A percentile compares a stretch with the other conserved stretches of the same genome.
phyloP scores from a whole-genome alignment of 2,888 invertebrate genomes.

The Chrysolina haemoptera region DNA sequence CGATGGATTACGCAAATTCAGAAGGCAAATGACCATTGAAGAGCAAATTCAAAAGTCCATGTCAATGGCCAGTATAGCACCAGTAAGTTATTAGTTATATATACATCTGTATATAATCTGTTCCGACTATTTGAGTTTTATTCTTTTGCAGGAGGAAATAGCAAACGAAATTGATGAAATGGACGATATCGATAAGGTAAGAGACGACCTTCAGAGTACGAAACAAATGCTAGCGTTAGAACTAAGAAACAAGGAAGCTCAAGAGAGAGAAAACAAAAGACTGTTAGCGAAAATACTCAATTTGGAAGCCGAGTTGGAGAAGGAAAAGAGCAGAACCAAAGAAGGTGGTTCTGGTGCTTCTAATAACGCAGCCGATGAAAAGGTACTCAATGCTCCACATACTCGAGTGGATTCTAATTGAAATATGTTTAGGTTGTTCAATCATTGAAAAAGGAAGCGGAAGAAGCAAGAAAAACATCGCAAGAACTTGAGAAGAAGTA shows the following conservation, averaged over 20 bases:
- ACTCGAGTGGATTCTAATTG: not conserved
- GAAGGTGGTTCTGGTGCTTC: conserved; percentile 49
- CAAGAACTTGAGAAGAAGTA: conserved; percentile 88
- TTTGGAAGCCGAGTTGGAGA: conserved; percentile 85
- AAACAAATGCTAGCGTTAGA: conserved; percentile 92
- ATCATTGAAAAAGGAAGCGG: conserved; percentile 82
- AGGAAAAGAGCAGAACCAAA: conserved; percentile 67
- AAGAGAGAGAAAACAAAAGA: conserved; percentile 86
- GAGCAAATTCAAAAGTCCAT: conserved; percentile 90
- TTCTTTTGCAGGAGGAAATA: conserved; percentile 62
- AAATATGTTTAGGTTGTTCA: conserved; percentile 71
- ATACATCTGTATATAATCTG: no score
- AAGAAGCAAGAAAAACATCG: conserved; percentile 83
- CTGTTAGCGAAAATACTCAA: conserved; percentile 84
- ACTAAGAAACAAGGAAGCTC: conserved; percentile 86
- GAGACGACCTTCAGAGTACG: conserved; percentile 92
- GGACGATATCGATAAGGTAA: conserved; percentile 92
- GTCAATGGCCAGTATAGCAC: conserved; percentile 76
- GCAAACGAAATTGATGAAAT: conserved; percentile 83
- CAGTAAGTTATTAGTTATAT: conserved; percentile 62
- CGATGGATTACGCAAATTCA: conserved; percentile 88
- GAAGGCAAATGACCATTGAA: conserved; percentile 91
- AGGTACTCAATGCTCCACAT: conserved; percentile 54
- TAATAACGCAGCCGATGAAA: conserved; percentile 62
- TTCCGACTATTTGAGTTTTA: not conserved